Percentiles rank a stretch among this genome's conserved stretches.
Evolutionary conservation across 2,888 invertebrate species (phyloP).

Genomic region (Osedax frankpressi): DNA sequence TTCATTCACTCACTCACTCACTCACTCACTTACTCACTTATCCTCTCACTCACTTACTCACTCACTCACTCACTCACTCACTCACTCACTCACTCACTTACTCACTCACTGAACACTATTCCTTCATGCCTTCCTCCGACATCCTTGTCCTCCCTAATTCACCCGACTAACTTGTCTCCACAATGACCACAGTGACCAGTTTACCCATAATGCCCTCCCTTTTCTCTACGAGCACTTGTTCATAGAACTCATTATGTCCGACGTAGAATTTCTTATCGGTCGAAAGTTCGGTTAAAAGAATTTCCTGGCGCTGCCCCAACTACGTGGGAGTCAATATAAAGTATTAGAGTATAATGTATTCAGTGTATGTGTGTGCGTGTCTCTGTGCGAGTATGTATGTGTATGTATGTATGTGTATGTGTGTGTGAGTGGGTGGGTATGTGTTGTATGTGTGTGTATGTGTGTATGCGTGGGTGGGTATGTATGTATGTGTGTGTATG

Average conservation of each 20-base stretch:
- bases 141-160: background rate
- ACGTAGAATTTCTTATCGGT: constrained; percentile 80
- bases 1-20: background rate
- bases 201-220: background rate
- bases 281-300: constrained; percentile 82
- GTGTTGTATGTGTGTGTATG: too few relatives aligned
- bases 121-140: too few relatives aligned
- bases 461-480: too few relatives aligned
- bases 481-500: too few relatives aligned
- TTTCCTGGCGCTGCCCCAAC: constrained; percentile 53
- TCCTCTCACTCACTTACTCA: background rate
- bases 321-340: too few relatives aligned
- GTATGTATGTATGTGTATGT: too few relatives aligned
- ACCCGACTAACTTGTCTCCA: background rate
- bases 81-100: background rate
- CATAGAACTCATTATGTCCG: constrained; percentile 86
- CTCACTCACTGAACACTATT: too few relatives aligned
- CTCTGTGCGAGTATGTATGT: too few relatives aligned
- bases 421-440: too few relatives aligned
- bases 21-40: background rate
- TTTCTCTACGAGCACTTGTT: constrained; percentile 54
- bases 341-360: too few relatives aligned
- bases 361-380: too few relatives aligned
- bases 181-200: background rate
- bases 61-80: background rate